Evolutionary conservation across 2,797 vertebrate species (phyloP).

Genomic region (Heliangelus exortis): DNA sequence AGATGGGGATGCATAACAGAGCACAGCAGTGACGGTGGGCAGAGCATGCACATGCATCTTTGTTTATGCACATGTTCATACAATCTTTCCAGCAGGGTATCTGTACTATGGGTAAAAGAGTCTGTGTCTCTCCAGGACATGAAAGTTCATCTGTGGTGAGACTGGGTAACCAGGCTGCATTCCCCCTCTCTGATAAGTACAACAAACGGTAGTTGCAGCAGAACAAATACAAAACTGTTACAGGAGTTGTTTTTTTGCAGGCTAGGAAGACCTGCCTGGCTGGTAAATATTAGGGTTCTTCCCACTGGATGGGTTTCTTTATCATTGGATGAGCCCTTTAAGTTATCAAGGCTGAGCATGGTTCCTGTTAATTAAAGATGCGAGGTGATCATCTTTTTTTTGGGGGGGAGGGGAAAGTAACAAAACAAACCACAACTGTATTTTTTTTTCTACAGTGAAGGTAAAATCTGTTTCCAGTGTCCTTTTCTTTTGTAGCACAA

Average conservation of each 20-base stretch:
- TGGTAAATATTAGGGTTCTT: neutral
- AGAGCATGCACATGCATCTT: fast-evolving
- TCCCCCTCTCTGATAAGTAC: neutral
- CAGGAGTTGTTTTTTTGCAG: neutral
- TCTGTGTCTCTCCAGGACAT: fast-evolving
- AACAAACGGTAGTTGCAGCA: neutral
- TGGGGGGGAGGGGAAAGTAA: neutral
- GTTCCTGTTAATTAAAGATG: neutral
- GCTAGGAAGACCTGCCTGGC: neutral
- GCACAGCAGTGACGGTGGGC: neutral
- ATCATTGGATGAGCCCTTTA: neutral
- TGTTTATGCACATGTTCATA: neutral
- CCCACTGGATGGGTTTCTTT: neutral
- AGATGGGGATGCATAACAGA: neutral
- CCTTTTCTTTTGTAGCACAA: neutral
- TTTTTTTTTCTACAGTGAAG: neutral
- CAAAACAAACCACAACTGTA: neutral
- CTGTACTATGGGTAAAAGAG: fast-evolving
- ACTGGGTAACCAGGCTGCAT: neutral
- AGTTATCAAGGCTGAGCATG: neutral
- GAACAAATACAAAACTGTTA: neutral
- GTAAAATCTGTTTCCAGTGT: neutral
- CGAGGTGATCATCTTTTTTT: neutral
- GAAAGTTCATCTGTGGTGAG: neutral
- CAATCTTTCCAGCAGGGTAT: too few relatives aligned